Conservation (phyloP, 23 tunicate genomes). For the Clavelina lepadiformis region DNA sequence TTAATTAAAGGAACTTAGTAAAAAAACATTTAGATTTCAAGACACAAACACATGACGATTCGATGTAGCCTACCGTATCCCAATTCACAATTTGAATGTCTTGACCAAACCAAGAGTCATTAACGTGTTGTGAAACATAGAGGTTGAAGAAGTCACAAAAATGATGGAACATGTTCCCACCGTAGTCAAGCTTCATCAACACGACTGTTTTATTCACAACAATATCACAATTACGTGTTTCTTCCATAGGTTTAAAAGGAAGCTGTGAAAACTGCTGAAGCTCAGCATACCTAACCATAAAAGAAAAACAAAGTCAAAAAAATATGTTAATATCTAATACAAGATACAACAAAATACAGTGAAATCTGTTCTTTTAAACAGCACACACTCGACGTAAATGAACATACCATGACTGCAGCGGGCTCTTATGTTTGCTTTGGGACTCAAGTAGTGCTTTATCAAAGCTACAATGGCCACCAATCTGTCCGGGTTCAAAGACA, state of each 20-base stretch:
- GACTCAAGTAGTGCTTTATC: slow-evolving; percentile 27
- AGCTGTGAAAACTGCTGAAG: slow-evolving; percentile 57
- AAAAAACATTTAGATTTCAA: no score
- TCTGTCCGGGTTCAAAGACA: slow-evolving; percentile 56
- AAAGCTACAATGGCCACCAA: slow-evolving; percentile 71
- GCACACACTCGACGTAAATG: neutral
- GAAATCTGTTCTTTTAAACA: neutral
- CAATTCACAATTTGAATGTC: slow-evolving; percentile 80
- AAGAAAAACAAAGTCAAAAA: neutral
- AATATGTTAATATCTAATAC: neutral
- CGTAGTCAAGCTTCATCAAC: slow-evolving; percentile 86
- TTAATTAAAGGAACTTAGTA: no score
- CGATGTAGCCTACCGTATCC: slow-evolving; percentile 92
- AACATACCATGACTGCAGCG: slow-evolving; percentile 85
- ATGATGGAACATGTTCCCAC: slow-evolving; percentile 87
- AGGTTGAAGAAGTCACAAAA: slow-evolving; percentile 67
- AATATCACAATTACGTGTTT: slow-evolving; percentile 49
- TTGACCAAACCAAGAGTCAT: slow-evolving; percentile 57
- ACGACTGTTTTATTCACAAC: slow-evolving; percentile 49
- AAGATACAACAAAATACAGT: neutral
- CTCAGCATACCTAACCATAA: slow-evolving; percentile 66
- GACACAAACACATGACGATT: no score
- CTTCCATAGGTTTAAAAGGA: slow-evolving; percentile 18
- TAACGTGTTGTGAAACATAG: slow-evolving; percentile 54
- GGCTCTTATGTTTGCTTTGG: slow-evolving; percentile 63